Evolutionary conservation across 2,113 vertebrate genomes (phyloP).

Genomic region (Apodemus sylvaticus): DNA sequence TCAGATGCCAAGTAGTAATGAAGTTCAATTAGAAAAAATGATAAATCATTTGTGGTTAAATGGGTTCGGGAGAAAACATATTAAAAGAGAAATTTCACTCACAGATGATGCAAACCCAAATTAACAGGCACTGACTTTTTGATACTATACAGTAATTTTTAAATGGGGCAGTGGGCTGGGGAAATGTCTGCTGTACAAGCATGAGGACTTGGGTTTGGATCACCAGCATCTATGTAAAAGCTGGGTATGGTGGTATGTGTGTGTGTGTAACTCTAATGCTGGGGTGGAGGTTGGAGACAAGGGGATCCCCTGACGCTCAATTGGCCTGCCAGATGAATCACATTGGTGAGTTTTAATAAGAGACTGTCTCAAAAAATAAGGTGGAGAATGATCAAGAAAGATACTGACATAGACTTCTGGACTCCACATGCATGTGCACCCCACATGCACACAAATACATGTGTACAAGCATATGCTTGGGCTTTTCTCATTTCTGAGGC

Average conservation of each 20-base stretch:
- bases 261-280: neutral
- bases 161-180: neutral
- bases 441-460: neutral
- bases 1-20: neutral
- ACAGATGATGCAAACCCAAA: conserved; percentile 8
- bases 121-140: neutral
- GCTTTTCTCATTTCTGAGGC: neutral
- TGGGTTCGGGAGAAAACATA: neutral
- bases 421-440: too few species aligned
- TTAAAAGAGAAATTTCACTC: neutral
- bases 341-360: neutral
- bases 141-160: neutral
- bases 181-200: neutral
- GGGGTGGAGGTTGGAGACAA: neutral
- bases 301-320: neutral
- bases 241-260: neutral
- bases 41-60: neutral
- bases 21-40: neutral
- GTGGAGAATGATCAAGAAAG: neutral
- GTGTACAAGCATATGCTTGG: neutral
- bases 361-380: neutral
- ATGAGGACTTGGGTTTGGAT: neutral
- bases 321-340: neutral
- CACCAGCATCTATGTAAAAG: neutral
- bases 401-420: neutral